Conservation (phyloP, 2,113 vertebrate genomes). For the Notiomystis cincta region DNA sequence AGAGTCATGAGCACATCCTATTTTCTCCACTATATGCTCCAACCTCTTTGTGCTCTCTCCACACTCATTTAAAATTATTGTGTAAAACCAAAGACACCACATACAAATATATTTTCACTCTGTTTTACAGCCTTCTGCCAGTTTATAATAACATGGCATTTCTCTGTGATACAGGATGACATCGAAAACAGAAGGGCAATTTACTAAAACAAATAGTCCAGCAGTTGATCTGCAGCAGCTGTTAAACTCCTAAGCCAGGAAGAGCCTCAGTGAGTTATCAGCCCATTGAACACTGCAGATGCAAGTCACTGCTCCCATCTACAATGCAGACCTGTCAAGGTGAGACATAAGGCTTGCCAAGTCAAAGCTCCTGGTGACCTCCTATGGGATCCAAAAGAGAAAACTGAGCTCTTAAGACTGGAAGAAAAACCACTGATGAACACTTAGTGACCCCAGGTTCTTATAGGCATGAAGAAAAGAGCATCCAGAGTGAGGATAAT, state of each 20-base stretch:
- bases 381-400: background rate
- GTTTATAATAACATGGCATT: background rate
- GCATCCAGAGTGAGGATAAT: background rate
- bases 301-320: background rate
- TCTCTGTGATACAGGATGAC: background rate
- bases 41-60: background rate
- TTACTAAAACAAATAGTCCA: slow-evolving; percentile 28
- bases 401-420: background rate
- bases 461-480: fast-evolving
- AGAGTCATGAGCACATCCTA: background rate
- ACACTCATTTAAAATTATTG: background rate
- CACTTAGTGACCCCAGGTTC: background rate
- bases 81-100: background rate
- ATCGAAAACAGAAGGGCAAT: background rate
- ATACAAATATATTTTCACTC: background rate
- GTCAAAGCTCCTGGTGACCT: background rate
- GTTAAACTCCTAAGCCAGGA: background rate
- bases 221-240: background rate
- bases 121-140: background rate
- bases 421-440: background rate
- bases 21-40: background rate
- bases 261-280: background rate
- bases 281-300: background rate
- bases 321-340: background rate
- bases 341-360: background rate